Base-by-base conservation (phyloP, 2,797 vertebrate genomes). In the Chromobotia macracanthus region DNA sequence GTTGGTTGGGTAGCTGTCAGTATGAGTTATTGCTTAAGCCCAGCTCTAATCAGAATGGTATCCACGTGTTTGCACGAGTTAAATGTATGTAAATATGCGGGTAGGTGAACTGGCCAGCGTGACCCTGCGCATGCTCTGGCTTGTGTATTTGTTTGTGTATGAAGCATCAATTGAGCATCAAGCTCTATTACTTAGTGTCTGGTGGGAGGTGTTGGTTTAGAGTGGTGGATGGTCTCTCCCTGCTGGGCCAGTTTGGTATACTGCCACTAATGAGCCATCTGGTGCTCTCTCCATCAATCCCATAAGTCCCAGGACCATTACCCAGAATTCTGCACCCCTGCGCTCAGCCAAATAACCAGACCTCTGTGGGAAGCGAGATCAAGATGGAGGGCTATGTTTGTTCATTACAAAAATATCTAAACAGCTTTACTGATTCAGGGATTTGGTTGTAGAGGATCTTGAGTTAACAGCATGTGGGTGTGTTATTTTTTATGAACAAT, bases 181-280 rank as follows among this genome's bases (percentile, higher is more conserved):
- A 56, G 28, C 18, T 66, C 46, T 60, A 25, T 75, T 53, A 66
- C n/a, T 75, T 69, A 44, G 41, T 7, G 58, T 72, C 64, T 69
- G 53, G 25, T 72, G 65, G 35, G 76, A 79, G 60, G 66, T 79
- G 61, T 72, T 79, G 50, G 53, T 69, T 44, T 77, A 46, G 60
- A 50, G 38, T 44, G 50, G 35, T 53, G 61, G 65, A 75, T 38
- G 63, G 19, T 76, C 16, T 79, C 48, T 38, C 48, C 58, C 53
- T n/a, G 58, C 64, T 11, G 56, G 70, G 76, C 69, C 75, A 77
- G 53, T 35, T 80, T 81, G 79, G 77, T 83, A 31, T 12, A 19
- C 28, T 66, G 72, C 85, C 83, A 83, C 53, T 67, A n/a, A 75
- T 31, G 41, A 65, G 75, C 85, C 85, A 86, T 86, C 85, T 86